Evolutionary conservation across 2,888 invertebrate genomes (phyloP).

Genomic region (Pseudococcus viburni): DNA sequence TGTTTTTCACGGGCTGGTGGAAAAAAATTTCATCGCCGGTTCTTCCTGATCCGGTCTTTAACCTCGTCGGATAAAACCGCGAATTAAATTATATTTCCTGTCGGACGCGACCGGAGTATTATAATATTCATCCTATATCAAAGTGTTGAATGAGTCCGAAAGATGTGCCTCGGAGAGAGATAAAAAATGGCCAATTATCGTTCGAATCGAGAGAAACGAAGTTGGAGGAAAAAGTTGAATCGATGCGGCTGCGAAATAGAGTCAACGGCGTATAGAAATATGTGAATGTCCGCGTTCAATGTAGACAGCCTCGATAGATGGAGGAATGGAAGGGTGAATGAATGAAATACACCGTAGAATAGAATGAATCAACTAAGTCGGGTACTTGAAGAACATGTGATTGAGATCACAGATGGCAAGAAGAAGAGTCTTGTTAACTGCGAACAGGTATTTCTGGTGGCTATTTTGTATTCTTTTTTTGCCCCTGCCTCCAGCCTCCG

Average conservation of each 20-base stretch:
- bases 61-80: background rate
- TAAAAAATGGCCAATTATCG: constrained; percentile 32
- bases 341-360: constrained; percentile 10
- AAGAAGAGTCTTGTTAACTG: constrained; percentile 33
- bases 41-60: background rate
- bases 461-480: constrained; percentile 29
- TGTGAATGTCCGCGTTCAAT: constrained; percentile 19
- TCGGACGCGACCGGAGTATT: background rate
- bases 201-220: background rate
- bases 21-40: too few relatives aligned
- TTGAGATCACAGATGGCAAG: constrained; percentile 26
- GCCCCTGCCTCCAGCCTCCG: too few relatives aligned
- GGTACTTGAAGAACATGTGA: constrained; percentile 41
- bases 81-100: constrained; percentile 24
- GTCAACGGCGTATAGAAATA: constrained; percentile 32
- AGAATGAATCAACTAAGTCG: constrained; percentile 40
- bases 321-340: background rate
- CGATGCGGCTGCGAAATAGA: constrained; percentile 9
- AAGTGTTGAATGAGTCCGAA: constrained; percentile 1
- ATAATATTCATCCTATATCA: background rate
- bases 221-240: background rate
- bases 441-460: constrained; percentile 47
- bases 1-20: too few relatives aligned
- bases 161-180: background rate
- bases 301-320: background rate